These are phyloP conservation scores for Neoscelio sp. DNA, from an alignment of 2,888 invertebrate species.

Conservation along the genomic window DNA sequence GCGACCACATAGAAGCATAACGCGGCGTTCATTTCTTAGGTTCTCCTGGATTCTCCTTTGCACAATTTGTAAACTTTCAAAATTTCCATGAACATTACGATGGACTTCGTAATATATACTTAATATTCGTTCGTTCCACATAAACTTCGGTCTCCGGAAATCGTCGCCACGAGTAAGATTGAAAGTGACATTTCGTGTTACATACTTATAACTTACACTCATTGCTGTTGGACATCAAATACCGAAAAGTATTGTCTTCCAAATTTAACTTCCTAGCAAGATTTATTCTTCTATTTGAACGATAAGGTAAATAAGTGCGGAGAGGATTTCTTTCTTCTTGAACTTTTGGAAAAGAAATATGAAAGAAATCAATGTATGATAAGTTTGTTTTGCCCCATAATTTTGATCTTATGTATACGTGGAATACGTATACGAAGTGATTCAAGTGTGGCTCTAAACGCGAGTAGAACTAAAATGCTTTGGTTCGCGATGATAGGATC, in stretches of 20 bases:
- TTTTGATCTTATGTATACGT: constrained; percentile 40
- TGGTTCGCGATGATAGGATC: constrained; percentile 40
- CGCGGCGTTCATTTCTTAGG: constrained; percentile 34
- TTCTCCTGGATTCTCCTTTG: constrained; percentile 18
- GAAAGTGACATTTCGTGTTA: constrained; percentile 2
- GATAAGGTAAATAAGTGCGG: too few relatives aligned
- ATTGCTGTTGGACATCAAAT: too few relatives aligned
- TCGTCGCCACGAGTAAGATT: constrained; percentile 1
- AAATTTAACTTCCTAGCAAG: too few relatives aligned
- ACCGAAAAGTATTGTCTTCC: too few relatives aligned
- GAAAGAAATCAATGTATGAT: too few relatives aligned
- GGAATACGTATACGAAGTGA: constrained; percentile 19
- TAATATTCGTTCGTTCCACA: constrained; percentile 44
- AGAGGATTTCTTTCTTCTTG: too few relatives aligned
- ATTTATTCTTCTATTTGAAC: too few relatives aligned
- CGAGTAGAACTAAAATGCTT: constrained; percentile 7
- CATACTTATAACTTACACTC: too few relatives aligned
- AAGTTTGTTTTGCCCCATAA: too few relatives aligned
- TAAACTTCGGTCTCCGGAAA: constrained; percentile 27
- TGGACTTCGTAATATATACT: constrained; percentile 43
- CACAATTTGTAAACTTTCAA: constrained; percentile 46
- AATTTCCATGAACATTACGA: constrained; percentile 52
- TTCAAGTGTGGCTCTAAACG: constrained; percentile 32
- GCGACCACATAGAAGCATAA: constrained; percentile 40
- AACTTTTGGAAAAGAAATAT: too few relatives aligned